phyloP scores from a whole-genome alignment of 2,888 invertebrate species.

The Eucriotettix oculatus region DNA sequence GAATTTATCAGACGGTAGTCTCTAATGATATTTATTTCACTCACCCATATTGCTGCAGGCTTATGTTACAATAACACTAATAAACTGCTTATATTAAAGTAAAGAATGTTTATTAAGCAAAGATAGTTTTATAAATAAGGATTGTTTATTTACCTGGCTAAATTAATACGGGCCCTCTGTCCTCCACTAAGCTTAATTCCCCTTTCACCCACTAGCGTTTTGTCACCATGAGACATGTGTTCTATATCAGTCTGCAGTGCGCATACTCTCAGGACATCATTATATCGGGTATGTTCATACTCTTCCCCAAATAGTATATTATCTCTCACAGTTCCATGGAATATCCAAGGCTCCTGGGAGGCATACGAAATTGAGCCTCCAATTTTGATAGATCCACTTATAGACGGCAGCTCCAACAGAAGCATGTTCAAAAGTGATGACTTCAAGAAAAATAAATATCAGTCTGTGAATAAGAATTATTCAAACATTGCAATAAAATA shows the following conservation, averaged over 20 bases:
- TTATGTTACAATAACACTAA: too few species aligned
- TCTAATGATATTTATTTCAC: too few species aligned
- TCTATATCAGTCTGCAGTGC: constrained; percentile 49
- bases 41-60: too few species aligned
- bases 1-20: too few species aligned
- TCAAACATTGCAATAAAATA: too few species aligned
- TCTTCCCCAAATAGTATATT: constrained; percentile 64
- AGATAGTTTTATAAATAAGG: constrained; percentile 25
- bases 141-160: constrained; percentile 31
- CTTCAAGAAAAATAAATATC: too few species aligned
- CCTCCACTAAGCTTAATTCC: constrained; percentile 29
- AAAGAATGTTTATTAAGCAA: too few species aligned
- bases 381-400: too few species aligned
- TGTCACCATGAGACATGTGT: constrained; percentile 51
- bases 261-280: constrained; percentile 40
- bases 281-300: constrained; percentile 33
- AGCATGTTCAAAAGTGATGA: too few species aligned
- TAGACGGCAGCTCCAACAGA: too few species aligned
- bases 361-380: constrained; percentile 52
- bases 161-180: constrained; percentile 60
- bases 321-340: constrained; percentile 50
- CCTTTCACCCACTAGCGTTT: constrained; percentile 63
- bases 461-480: too few species aligned
- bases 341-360: constrained; percentile 67
- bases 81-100: too few species aligned